Percentiles rank a stretch among this genome's conserved stretches.
phyloP scores from a whole-genome alignment of 23 tunicate species.

The Trididemnum clinides region DNA sequence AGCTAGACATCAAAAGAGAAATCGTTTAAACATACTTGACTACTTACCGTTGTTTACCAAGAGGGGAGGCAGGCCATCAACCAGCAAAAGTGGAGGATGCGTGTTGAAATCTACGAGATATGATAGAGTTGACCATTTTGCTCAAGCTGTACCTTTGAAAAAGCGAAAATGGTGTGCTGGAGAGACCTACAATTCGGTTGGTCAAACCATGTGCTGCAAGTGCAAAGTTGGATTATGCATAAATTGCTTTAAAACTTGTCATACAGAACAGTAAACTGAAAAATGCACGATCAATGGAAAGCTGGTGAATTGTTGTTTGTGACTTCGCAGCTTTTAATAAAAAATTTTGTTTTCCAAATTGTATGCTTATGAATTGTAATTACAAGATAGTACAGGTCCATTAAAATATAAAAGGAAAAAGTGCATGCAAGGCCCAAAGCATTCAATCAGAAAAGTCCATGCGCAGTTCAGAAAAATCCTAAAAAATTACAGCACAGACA shows the following conservation, averaged over 20 bases:
- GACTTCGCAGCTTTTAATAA: no score
- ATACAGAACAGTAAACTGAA: no score
- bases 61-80: not conserved
- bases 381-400: no score
- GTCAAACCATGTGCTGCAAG: not conserved
- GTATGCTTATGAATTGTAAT: no score
- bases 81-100: not conserved
- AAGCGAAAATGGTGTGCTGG: conserved; percentile 7
- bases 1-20: not conserved
- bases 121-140: not conserved
- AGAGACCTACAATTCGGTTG: not conserved
- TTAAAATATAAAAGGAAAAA: no score
- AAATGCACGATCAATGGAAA: no score
- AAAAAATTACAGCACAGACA: no score
- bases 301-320: no score
- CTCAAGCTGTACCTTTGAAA: not conserved
- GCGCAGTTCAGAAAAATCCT: no score
- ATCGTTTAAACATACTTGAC: not conserved
- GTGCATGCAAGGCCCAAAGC: no score
- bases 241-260: not conserved
- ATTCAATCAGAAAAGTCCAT: no score
- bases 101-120: not conserved
- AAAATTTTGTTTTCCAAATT: no score
- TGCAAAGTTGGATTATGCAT: conserved; percentile 5
- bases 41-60: not conserved